phyloP scores from a whole-genome alignment of 1,140 invertebrate genomes.

The Ladona fulva region DNA sequence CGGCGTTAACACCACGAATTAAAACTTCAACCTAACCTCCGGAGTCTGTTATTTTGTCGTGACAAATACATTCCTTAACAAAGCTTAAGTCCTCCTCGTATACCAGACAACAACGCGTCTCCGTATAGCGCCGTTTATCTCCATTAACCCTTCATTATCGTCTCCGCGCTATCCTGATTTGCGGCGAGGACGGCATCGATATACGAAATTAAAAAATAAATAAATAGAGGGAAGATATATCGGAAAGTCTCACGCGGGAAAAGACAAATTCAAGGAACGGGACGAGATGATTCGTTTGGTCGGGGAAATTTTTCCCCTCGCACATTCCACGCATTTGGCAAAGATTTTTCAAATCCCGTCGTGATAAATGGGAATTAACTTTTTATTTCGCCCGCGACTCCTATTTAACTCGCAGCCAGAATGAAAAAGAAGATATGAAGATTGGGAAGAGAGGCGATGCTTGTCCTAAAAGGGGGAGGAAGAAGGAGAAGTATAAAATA shows the following conservation, averaged over 20 bases:
- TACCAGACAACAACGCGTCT: background rate
- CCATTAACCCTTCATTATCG: background rate
- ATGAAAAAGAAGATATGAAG: background rate
- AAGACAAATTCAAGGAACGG: background rate
- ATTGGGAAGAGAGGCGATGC: background rate
- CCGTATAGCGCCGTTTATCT: background rate
- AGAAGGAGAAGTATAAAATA: background rate
- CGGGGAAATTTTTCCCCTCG: background rate
- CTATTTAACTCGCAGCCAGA: background rate
- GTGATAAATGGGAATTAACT: background rate
- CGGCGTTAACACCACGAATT: background rate
- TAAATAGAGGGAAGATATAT: background rate
- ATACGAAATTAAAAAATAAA: background rate
- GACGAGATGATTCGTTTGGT: background rate
- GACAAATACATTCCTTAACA: background rate
- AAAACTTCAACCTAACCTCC: background rate
- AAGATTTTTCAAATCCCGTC: background rate
- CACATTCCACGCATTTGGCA: background rate
- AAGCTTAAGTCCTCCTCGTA: background rate
- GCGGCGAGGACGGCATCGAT: background rate
- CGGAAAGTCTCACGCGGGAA: background rate
- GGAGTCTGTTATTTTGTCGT: background rate
- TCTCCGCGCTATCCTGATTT: background rate
- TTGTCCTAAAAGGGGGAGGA: background rate
- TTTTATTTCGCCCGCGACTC: slow-evolving; percentile 3